Conservation (phyloP, 2,888 invertebrate genomes). For the Acleris literana region DNA sequence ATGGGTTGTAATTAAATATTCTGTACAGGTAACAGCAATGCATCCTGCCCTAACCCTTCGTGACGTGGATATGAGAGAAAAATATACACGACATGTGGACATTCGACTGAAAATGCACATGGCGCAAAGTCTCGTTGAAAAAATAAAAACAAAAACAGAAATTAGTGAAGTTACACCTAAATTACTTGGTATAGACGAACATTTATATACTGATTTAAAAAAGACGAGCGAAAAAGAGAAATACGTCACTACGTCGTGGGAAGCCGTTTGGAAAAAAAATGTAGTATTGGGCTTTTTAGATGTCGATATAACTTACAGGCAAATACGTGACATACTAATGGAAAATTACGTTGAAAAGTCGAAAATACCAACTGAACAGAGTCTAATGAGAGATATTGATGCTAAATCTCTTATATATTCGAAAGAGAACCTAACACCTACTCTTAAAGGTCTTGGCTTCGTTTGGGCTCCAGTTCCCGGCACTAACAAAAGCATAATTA, state of each 20-base stretch:
- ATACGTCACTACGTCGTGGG: neutral
- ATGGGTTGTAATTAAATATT: too few relatives aligned
- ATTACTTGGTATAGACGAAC: neutral
- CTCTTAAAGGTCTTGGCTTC: slow-evolving; percentile 14
- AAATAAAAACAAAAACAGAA: neutral
- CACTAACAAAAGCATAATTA: slow-evolving; percentile 9
- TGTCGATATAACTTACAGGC: slow-evolving; percentile 7
- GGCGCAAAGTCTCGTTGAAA: neutral
- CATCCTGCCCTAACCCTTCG: too few relatives aligned
- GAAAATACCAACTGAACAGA: slow-evolving; percentile 4
- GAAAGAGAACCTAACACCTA: neutral
- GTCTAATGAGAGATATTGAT: slow-evolving; percentile 10
- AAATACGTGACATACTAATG: slow-evolving; percentile 12
- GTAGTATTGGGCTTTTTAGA: neutral
- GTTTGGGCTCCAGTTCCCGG: slow-evolving; percentile 10
- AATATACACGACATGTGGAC: neutral
- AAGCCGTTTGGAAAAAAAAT: neutral
- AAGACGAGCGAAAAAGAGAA: neutral
- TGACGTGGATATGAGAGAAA: neutral
- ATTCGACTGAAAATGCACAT: slow-evolving; percentile 2
- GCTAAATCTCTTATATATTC: neutral
- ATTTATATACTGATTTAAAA: neutral
- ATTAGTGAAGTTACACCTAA: neutral
- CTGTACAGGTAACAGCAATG: too few relatives aligned
- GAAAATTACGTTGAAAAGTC: slow-evolving; percentile 19